Conservation (phyloP, 2,797 vertebrate species). For the Sardinella longiceps region DNA sequence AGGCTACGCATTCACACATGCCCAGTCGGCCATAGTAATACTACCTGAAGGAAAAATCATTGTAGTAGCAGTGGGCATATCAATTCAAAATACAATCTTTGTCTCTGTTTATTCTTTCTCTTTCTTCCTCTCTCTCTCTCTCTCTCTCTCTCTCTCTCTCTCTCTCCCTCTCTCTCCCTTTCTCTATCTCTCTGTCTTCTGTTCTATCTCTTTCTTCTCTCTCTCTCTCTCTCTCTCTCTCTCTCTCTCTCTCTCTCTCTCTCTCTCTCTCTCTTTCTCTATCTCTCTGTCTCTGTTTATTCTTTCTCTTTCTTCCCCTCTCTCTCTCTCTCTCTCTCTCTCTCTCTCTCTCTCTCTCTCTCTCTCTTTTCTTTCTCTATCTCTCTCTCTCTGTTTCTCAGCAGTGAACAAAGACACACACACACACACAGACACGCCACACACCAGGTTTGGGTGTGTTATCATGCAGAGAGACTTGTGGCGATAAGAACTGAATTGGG, state of each 20-base stretch:
- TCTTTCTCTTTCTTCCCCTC: no score
- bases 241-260: neutral
- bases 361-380: no score
- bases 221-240: no score
- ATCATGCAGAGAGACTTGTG: constrained; percentile 41
- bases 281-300: no score
- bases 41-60: neutral
- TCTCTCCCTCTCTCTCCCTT: neutral
- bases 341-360: neutral
- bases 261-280: neutral
- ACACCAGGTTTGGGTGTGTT: constrained; percentile 38
- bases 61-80: neutral
- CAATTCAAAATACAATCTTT: neutral
- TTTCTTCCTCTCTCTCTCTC: neutral
- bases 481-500: constrained; percentile 54
- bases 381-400: neutral
- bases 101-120: neutral
- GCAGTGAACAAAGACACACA: neutral
- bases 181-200: no score
- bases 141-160: neutral
- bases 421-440: neutral
- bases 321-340: neutral
- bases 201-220: no score
- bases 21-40: neutral
- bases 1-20: neutral